phyloP scores from a whole-genome alignment of 2,888 invertebrate genomes.

The Stegana nigrithorax region DNA sequence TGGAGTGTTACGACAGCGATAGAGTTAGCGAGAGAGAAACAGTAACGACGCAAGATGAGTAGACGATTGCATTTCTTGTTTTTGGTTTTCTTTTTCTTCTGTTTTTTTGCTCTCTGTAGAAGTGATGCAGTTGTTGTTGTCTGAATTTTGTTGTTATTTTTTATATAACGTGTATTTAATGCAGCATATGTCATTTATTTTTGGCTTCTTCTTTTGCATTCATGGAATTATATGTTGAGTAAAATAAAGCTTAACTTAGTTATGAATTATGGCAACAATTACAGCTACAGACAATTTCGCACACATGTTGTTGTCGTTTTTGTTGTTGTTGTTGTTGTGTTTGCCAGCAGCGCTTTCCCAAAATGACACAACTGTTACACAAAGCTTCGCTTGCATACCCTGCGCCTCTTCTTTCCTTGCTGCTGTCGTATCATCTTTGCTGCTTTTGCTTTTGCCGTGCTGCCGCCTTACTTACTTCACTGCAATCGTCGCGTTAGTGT shows the following conservation, averaged over 20 bases:
- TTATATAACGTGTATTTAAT: neutral
- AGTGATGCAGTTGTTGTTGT: neutral
- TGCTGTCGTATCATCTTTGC: neutral
- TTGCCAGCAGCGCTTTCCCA: too few relatives aligned
- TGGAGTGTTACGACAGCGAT: neutral
- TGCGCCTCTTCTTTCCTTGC: neutral
- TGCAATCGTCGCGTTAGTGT: slow-evolving; percentile 53
- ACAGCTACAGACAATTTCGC: too few relatives aligned
- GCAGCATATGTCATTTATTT: neutral
- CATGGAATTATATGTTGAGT: neutral
- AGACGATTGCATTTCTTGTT: too few relatives aligned
- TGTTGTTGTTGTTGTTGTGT: neutral
- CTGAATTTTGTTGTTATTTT: neutral
- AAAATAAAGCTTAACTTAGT: neutral
- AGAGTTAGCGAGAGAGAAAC: slow-evolving; percentile 3
- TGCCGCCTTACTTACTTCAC: neutral
- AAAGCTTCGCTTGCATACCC: neutral
- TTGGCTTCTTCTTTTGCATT: neutral
- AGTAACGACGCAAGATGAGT: neutral
- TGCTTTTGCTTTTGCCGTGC: neutral
- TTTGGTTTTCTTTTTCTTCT: neutral
- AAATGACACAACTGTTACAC: too few relatives aligned
- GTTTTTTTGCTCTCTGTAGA: neutral
- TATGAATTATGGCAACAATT: neutral
- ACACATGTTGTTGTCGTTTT: too few relatives aligned